Evolutionary conservation across 2,888 invertebrate species (phyloP), one percentile per base, ranked within the genome.

Genomic region (Drosophila nr. medialis): DNA sequence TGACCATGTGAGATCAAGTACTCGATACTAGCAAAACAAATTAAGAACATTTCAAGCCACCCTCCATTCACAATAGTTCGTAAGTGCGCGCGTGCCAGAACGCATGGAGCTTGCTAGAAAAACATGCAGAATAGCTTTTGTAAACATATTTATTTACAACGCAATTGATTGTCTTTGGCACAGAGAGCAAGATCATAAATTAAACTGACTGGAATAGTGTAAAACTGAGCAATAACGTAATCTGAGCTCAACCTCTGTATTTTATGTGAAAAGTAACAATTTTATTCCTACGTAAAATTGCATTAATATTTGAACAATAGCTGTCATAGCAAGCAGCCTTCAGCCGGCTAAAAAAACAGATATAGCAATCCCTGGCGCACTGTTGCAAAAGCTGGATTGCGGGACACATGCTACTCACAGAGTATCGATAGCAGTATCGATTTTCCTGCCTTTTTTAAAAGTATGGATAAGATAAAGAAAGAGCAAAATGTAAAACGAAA

Each of bases 61-160:
- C 61, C 71, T 51, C 72, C n/a, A 27, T 10, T 45, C 56, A 50
- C 45, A 55, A 59, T 32, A 30, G 4, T 29, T 54, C 40, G 29
- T 1, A 32, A 45, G 21, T 48, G 72, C 10, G 65, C 11, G 59
- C 76, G 78, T 81, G 83, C 48, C 53, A 38, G 24, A 59, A 27
- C 48, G 27, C 78, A 68, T 40, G 67, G 30, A 64, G 21, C 55
- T 34, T 66, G 64, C 29, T 21, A 51, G 56, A 61, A 65, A 77
- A 74, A 70, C 64, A 55, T 34, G 36, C 8, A 63, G n/a, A 24
- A 1, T 18, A 72, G 66, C 72, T 73, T 66, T 81, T 48, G 59
- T 69, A 68, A 75, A 81, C 63, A 66, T 70, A 80, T 55, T 80
- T 80, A 30, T 76, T 75, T 72, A 29, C 69, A 75, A 82, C 83